phyloP scores from a whole-genome alignment of 2,888 invertebrate species.

The Brachylomia viminalis region DNA sequence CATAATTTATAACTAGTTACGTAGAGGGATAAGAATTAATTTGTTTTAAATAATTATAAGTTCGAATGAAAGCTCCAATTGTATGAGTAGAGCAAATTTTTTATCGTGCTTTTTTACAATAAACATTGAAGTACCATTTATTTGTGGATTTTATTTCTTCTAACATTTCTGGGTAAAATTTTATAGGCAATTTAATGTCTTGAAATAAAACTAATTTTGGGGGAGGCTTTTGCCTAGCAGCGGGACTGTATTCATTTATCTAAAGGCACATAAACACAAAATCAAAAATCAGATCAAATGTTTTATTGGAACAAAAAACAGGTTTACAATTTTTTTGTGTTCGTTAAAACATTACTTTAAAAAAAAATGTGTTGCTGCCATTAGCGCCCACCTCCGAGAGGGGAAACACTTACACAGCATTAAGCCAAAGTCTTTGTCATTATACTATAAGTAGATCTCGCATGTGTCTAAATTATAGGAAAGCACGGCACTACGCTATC shows the following conservation, averaged over 20 bases:
- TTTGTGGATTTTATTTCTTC: conserved; percentile 29
- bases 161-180: background rate
- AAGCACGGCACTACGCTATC: background rate
- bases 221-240: no score
- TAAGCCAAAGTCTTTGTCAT: no score
- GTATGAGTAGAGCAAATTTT: conserved; percentile 48
- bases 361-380: no score
- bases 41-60: conserved; percentile 55
- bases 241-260: no score
- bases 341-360: no score
- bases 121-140: conserved; percentile 61
- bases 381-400: no score
- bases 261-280: no score
- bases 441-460: no score
- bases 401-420: no score
- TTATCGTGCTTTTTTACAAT: conserved; percentile 53
- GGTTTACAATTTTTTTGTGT: no score
- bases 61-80: conserved; percentile 50
- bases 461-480: background rate
- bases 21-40: conserved; percentile 41
- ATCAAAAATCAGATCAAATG: no score
- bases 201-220: background rate
- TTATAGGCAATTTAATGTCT: background rate
- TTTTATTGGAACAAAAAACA: no score
- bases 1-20: conserved; percentile 57